These are phyloP conservation scores for Agelas oroides DNA, from an alignment of 37 sponge, comb jelly and placozoan species.

Conservation along the genomic window DNA sequence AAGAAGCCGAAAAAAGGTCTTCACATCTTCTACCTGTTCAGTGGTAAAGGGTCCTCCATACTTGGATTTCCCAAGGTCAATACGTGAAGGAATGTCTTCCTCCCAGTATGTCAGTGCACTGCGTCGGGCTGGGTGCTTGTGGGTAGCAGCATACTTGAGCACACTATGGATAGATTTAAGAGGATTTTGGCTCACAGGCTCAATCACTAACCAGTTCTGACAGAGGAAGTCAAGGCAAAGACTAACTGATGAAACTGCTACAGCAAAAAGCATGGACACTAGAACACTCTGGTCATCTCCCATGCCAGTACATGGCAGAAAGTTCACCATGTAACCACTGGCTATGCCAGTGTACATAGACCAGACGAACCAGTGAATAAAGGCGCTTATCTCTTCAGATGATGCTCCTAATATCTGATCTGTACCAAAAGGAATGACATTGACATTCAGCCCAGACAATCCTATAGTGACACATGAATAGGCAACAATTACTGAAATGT, in stretches of 20 bases:
- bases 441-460: neutral
- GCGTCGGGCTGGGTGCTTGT: neutral
- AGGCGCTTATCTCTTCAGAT: neutral
- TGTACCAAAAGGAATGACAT: neutral
- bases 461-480: neutral
- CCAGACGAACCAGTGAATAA: slow-evolving; percentile 22
- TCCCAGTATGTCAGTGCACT: slow-evolving; percentile 9
- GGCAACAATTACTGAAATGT: neutral
- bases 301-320: no score
- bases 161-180: neutral
- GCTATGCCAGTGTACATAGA: neutral
- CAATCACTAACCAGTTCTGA: neutral
- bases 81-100: no score
- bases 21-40: no score
- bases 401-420: neutral
- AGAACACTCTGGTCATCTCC: no score
- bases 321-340: no score
- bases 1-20: no score
- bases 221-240: no score
- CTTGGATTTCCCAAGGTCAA: no score
- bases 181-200: neutral
- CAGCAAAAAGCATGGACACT: no score
- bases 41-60: no score
- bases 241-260: no score
- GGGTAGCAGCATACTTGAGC: neutral